Evolutionary conservation across 2,113 vertebrate genomes (phyloP), one percentile per base, ranked within the genome.

Genomic region (Anoplopoma fimbria): DNA sequence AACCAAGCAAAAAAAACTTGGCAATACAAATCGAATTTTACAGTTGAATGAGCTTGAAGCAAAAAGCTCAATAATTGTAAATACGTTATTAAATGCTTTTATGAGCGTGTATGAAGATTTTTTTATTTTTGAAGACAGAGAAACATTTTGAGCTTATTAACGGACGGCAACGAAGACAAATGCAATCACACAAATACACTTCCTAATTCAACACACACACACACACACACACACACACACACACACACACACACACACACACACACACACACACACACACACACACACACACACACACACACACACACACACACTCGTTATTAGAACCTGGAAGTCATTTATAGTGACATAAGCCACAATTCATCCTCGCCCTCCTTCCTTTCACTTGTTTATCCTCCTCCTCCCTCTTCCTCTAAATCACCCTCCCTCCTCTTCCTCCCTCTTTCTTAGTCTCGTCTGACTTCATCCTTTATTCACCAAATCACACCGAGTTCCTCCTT

Each of bases 291-390:
- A 64, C 40, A 78, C 34, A 78, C 57, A 69, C 42, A 45, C 42
- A 45, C 14, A 65, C 65, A 72, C 65, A 71, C 83, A 17, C 12
- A 27, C n/a, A 51, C 8, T 65, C 57, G 72, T 69, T 68, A 81
- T 89, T 83, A 86, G 73, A 78, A 62, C 62, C 75, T 77, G 64
- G 36, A 74, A 67, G 83, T 89, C 60, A 89, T 87, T 89, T 79
- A 89, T 5, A 45, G 69, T 36, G 82, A 84, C 80, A 53, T 60
- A 47, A 85, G 75, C 88, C 75, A 82, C 78, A 77, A 69, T 62
- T 84, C 53, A 81, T 85, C 82, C 71, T 75, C 33, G 0, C 31
- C 40, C 49, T 75, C 63, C 78, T 60, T 64, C 58, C 77, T 80
- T 70, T 77, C 58, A 58, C 67, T 84, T 77, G 13, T 75, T 75